Evolutionary conservation across 2,797 vertebrate genomes (phyloP), one percentile per base, ranked within the genome.

Genomic region (Propithecus perrieri): DNA sequence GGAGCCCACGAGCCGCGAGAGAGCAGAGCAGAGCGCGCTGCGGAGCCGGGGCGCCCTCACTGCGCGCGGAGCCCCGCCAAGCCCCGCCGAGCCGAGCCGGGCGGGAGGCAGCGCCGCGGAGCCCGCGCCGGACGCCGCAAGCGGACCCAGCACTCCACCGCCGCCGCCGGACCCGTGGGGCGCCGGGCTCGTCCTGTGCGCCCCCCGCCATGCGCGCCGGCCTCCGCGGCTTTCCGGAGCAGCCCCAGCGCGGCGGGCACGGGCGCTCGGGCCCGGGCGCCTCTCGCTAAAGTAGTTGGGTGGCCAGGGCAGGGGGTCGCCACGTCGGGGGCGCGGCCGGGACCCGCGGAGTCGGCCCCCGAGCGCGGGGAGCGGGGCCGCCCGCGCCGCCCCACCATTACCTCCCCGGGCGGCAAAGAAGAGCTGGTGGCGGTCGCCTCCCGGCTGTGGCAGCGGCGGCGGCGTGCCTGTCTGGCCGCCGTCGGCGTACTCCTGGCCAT

Each of bases 361-460:
- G 97, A 98, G 97, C 91, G 80, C 96, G 95, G 95, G 95, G 98
- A 98, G 97, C 98, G 91, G 97, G 98, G 96, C 86, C 91, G 80
- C 97, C 97, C 98, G 96, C 97, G 97, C 96, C 97, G 97, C 97
- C 98, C 97, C 99, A 99, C 98, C 98, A 99, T 99, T 99, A 98
- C 99, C 98, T 98, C 98, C 89, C 98, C 98, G 95, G 98, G 98
- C 97, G 98, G 98, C 98, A 98, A 99, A 97, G 95, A 98, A 97
- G 99, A 98, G 98, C 98, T 99, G 97, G 98, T 99, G 97, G 98
- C 99, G 97, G 98, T 98, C 96, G 98, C 99, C 98, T 98, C 98
- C 98, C 98, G 98, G 98, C 98, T 98, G 96, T 98, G 99, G 98
- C 99, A 99, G 98, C 98, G 99, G 98, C 99, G 99, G 98, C 99